Evolutionary conservation across 2,797 vertebrate genomes (phyloP).

Genomic region (Cygnus olor): DNA sequence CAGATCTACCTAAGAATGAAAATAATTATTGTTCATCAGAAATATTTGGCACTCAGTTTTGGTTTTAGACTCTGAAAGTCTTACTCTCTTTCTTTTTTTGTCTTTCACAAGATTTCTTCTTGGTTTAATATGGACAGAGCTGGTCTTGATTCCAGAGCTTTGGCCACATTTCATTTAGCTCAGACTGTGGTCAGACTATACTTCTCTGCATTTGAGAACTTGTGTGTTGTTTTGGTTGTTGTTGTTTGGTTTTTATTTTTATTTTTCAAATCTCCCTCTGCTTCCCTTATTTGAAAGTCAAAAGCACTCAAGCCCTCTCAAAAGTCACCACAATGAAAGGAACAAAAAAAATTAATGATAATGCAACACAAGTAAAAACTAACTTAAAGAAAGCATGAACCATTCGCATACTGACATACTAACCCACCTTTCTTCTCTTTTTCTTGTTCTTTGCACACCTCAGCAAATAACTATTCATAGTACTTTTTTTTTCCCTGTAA

Average conservation of each 20-base stretch:
- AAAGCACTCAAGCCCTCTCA: background rate
- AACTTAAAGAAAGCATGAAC: background rate
- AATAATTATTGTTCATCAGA: background rate
- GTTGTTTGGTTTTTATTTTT: too few relatives aligned
- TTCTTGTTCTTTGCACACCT: background rate
- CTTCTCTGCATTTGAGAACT: background rate
- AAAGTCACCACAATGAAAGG: background rate
- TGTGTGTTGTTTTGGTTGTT: background rate
- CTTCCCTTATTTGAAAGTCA: background rate
- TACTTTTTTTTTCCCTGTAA: background rate
- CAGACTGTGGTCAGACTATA: background rate
- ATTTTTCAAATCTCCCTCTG: background rate
- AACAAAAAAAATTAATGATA: background rate
- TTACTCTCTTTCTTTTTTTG: background rate
- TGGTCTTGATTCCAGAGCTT: background rate
- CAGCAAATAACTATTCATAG: background rate
- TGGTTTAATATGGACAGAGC: background rate
- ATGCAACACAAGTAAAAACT: background rate
- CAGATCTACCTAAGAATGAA: background rate
- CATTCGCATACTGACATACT: rapidly evolving
- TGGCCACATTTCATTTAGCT: background rate
- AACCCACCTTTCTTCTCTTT: background rate
- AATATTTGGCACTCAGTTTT: background rate
- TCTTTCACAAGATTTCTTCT: background rate
- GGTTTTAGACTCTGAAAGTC: background rate